These are phyloP conservation scores for Pomatorhinus ruficollis DNA, from an alignment of 2,113 vertebrate genomes.

Conservation along the genomic window DNA sequence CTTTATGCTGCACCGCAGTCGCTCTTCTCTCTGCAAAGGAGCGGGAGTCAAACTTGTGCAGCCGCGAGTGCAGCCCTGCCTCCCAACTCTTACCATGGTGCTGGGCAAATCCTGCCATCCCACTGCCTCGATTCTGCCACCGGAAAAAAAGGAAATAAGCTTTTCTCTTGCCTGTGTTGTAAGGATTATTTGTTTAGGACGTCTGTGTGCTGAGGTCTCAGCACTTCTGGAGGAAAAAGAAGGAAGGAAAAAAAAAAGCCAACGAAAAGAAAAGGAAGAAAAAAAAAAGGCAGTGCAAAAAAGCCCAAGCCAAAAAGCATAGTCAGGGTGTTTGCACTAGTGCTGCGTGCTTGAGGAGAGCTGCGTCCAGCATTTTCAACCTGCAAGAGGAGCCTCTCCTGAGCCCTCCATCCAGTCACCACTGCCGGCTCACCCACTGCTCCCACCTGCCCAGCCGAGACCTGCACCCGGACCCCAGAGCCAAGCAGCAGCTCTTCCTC, in stretches of 20 bases:
- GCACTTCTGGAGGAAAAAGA: not conserved
- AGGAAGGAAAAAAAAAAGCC: too few species aligned
- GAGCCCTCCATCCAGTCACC: not conserved
- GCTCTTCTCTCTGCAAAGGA: not conserved
- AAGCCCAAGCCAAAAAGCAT: not conserved
- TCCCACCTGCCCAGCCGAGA: not conserved
- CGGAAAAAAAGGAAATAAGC: not conserved
- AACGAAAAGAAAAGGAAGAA: not conserved
- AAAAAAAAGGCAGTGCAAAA: not conserved
- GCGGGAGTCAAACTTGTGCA: not conserved
- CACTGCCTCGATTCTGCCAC: slow-evolving; percentile 25
- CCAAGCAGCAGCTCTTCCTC: not conserved
- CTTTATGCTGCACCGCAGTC: not conserved
- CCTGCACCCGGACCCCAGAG: not conserved
- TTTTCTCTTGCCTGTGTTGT: not conserved
- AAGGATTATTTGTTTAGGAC: not conserved
- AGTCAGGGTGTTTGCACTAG: not conserved
- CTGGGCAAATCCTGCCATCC: slow-evolving; percentile 48
- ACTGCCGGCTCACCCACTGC: not conserved
- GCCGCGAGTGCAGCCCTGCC: not conserved
- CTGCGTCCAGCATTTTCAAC: not conserved
- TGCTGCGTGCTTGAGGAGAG: not conserved
- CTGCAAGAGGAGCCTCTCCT: not conserved
- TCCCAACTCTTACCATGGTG: slow-evolving; percentile 50
- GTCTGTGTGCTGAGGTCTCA: not conserved